These are phyloP conservation scores for Muraenolepis orangiensis DNA, from an alignment of 2,797 vertebrate species.

Conservation along the genomic window DNA sequence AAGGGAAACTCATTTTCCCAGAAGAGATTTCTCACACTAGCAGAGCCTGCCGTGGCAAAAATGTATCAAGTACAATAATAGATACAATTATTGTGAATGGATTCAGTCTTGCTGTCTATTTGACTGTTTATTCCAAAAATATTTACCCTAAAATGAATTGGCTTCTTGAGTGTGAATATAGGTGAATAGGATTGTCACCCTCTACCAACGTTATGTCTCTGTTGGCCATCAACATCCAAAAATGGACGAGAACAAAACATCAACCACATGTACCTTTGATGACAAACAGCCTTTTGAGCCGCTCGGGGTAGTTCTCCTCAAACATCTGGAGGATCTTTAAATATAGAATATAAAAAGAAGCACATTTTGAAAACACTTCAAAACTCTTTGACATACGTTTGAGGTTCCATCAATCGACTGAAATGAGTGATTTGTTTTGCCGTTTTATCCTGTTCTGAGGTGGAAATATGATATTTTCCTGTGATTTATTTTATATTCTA, in stretches of 20 bases:
- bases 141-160: too few species aligned
- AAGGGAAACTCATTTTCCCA: too few species aligned
- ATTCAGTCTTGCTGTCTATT: too few species aligned
- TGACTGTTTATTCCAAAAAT: too few species aligned
- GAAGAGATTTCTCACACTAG: too few species aligned
- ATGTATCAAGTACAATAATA: too few species aligned
- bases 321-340: slow-evolving; percentile 90
- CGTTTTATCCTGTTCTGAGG: neutral
- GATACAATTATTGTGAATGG: too few species aligned
- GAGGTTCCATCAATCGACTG: neutral
- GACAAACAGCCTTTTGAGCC: slow-evolving; percentile 85
- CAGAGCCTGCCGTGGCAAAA: too few species aligned
- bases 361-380: neutral
- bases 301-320: slow-evolving; percentile 94
- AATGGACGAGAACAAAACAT: neutral
- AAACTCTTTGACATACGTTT: neutral
- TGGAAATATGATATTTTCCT: neutral
- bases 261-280: slow-evolving; percentile 80
- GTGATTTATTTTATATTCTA: neutral
- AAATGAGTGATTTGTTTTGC: neutral
- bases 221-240: neutral
- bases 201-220: too few species aligned
- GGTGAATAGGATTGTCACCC: too few species aligned
- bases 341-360: slow-evolving; percentile 7
- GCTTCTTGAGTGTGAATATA: too few species aligned